These are phyloP conservation scores for Poecilia picta DNA, from an alignment of 2,797 vertebrate species.

Conservation along the genomic window DNA sequence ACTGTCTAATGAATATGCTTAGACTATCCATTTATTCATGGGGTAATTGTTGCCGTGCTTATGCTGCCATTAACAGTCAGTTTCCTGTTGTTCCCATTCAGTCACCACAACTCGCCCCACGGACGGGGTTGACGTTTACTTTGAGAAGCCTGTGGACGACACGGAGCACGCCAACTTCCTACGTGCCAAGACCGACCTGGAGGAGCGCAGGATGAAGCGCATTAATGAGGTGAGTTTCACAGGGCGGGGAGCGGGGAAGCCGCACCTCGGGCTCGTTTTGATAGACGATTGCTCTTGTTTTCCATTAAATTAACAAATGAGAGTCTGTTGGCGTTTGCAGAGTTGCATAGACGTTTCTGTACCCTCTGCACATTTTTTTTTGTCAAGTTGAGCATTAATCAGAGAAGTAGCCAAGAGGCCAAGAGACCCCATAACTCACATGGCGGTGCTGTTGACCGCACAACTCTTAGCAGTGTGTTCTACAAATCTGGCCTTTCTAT, in stretches of 20 bases:
- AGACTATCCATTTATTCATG: slow-evolving; percentile 16
- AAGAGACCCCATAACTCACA: neutral
- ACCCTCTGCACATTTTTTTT: neutral
- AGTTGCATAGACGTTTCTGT: neutral
- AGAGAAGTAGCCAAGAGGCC: neutral
- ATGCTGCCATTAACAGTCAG: slow-evolving; percentile 19
- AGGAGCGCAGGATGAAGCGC: slow-evolving; percentile 90
- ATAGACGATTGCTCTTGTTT: slow-evolving; percentile 10
- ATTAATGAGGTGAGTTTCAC: slow-evolving; percentile 88
- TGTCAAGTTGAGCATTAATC: neutral
- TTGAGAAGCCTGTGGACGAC: slow-evolving; percentile 90
- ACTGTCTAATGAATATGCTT: neutral
- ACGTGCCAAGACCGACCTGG: slow-evolving; percentile 91
- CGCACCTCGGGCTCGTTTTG: slow-evolving; percentile 17
- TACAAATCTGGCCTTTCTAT: neutral
- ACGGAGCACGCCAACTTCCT: slow-evolving; percentile 92
- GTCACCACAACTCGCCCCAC: slow-evolving; percentile 86
- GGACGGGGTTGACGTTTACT: slow-evolving; percentile 92
- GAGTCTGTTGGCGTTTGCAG: neutral
- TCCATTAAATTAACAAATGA: neutral
- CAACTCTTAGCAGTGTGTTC: neutral
- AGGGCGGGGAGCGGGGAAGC: slow-evolving; percentile 18
- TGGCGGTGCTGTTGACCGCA: neutral
- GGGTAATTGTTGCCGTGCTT: slow-evolving; percentile 20
- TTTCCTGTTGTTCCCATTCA: slow-evolving; percentile 47